A percentile compares a stretch with the other conserved stretches of the same genome.
phyloP scores from a whole-genome alignment of 2,113 vertebrate genomes.

The Cyrtonyx montezumae region DNA sequence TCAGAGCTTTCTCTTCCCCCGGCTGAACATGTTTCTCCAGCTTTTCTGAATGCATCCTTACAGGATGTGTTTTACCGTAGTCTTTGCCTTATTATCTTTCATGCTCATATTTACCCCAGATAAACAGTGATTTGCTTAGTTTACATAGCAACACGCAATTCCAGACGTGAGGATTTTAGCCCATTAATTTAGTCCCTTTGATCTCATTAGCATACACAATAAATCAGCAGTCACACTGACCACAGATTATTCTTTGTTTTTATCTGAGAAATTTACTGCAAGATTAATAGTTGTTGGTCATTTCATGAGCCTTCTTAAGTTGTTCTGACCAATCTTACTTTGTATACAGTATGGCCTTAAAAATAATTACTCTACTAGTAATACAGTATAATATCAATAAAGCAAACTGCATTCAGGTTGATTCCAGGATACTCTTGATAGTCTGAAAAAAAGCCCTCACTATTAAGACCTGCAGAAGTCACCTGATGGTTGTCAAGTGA shows the following conservation, averaged over 20 bases:
- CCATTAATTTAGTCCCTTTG: not conserved
- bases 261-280: not conserved
- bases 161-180: not conserved
- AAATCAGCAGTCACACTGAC: not conserved
- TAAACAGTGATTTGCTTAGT: not conserved
- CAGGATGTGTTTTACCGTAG: not conserved
- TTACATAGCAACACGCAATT: not conserved
- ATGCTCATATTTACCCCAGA: not conserved
- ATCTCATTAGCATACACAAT: not conserved
- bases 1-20: too few species aligned
- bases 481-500: not conserved
- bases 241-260: not conserved
- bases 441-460: not conserved
- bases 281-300: not conserved
- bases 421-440: not conserved
- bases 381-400: not conserved
- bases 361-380: not conserved
- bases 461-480: not conserved
- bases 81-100: not conserved
- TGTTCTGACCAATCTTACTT: not conserved
- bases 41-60: not conserved
- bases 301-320: not conserved
- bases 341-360: not conserved
- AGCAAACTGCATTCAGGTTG: not conserved
- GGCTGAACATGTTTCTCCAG: too few species aligned